phyloP scores from a whole-genome alignment of 2,113 vertebrate species.

The Charina bottae region DNA sequence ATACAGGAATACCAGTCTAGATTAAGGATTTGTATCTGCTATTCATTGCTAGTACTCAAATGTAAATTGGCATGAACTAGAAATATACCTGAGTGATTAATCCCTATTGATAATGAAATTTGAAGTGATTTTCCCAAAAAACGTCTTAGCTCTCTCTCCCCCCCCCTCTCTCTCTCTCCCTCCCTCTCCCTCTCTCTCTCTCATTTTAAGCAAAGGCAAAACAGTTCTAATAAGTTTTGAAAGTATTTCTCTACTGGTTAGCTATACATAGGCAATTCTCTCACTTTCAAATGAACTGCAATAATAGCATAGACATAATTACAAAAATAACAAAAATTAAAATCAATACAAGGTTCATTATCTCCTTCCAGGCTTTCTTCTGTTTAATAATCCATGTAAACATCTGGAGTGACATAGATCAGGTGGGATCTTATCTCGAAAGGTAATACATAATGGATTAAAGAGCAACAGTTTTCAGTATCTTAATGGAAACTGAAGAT shows the following conservation, averaged over 20 bases:
- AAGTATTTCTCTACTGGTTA: neutral
- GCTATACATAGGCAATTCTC: neutral
- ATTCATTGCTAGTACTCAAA: too few species aligned
- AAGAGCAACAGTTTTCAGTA: slow-evolving; percentile 20
- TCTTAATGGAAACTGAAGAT: slow-evolving; percentile 9
- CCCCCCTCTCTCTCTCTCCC: too few species aligned
- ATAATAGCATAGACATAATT: neutral
- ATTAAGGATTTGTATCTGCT: neutral
- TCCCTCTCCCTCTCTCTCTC: too few species aligned
- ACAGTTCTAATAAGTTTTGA: neutral
- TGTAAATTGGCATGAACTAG: neutral
- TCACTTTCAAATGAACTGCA: neutral
- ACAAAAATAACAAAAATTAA: neutral
- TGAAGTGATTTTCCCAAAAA: neutral
- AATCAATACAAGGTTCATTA: slow-evolving; percentile 17
- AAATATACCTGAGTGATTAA: neutral
- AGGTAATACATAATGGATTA: slow-evolving; percentile 53
- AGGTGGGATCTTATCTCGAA: slow-evolving; percentile 41
- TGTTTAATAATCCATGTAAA: slow-evolving; percentile 39
- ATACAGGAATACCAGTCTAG: neutral
- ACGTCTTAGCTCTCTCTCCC: neutral
- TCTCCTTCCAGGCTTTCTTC: slow-evolving; percentile 29
- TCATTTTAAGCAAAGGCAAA: neutral
- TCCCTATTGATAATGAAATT: neutral
- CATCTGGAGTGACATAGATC: neutral